Percentiles rank a stretch among this genome's conserved stretches.
Evolutionary conservation across 2,888 invertebrate genomes (phyloP).

Genomic region (Eristalis pertinax): DNA sequence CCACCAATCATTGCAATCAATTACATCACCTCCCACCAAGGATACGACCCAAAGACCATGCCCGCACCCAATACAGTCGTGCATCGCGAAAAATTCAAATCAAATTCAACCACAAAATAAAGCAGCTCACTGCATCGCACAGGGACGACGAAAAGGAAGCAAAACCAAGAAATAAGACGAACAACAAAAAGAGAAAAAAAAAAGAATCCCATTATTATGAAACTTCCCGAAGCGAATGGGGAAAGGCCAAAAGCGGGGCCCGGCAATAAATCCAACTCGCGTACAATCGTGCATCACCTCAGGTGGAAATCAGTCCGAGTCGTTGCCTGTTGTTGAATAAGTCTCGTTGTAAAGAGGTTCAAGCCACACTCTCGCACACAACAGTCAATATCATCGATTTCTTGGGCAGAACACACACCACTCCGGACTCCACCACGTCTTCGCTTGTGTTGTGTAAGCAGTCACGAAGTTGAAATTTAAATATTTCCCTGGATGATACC

Average conservation of each 20-base stretch:
- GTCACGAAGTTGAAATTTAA: constrained; percentile 70
- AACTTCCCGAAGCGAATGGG: constrained; percentile 54
- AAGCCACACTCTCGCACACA: constrained; percentile 32
- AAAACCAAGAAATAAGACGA: neutral
- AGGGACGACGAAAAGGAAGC: constrained; percentile 19
- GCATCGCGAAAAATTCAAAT: constrained; percentile 49
- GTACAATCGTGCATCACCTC: constrained; percentile 70
- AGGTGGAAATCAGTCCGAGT: constrained; percentile 69
- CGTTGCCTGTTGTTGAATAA: constrained; percentile 34
- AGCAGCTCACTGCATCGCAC: constrained; percentile 13
- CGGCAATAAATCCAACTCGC: constrained; percentile 61
- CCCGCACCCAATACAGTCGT: constrained; percentile 37
- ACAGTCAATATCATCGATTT: neutral
- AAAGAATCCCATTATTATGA: constrained; percentile 62
- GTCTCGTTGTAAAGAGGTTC: neutral
- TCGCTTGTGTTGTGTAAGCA: constrained; percentile 57
- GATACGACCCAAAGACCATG: neutral
- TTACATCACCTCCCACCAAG: neutral
- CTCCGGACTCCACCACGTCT: neutral
- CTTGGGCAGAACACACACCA: neutral
- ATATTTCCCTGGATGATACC: constrained; percentile 57
- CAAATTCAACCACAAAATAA: constrained; percentile 10
- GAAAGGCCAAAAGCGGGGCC: constrained; percentile 41
- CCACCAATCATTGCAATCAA: neutral
- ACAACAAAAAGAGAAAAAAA: neutral